Percentiles rank a stretch among this genome's conserved stretches.
These are phyloP conservation scores for Sinosuthora webbiana DNA, from an alignment of 2,113 vertebrate species.

Conservation along the genomic window DNA sequence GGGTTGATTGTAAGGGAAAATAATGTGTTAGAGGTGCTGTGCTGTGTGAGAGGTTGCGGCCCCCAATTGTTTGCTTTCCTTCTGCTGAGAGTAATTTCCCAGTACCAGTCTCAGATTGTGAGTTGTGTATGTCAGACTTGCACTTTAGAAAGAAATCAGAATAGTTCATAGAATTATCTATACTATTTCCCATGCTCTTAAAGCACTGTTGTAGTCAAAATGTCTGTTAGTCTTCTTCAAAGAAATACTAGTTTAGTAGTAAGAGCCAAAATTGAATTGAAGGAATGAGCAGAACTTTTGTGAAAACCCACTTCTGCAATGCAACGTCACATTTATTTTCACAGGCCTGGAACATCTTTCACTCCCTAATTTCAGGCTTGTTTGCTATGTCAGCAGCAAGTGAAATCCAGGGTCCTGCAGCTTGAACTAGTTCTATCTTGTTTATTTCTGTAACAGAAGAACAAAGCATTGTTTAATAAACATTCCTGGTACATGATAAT, in stretches of 20 bases:
- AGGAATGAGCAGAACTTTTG: background rate
- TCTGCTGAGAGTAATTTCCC: background rate
- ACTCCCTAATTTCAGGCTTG: background rate
- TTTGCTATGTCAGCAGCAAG: constrained; percentile 3
- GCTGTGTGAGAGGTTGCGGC: background rate
- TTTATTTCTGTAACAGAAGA: constrained; percentile 21
- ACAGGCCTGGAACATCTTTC: background rate
- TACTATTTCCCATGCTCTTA: background rate
- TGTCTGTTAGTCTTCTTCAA: background rate
- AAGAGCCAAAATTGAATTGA: background rate
- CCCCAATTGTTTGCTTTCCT: background rate
- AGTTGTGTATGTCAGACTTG: background rate
- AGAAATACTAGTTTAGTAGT: background rate
- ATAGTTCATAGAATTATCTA: background rate
- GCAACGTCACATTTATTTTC: background rate
- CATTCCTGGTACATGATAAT: constrained; percentile 12
- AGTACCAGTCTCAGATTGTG: background rate
- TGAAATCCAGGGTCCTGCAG: background rate
- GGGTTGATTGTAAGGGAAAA: background rate
- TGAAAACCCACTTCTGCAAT: background rate
- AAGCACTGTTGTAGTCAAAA: background rate
- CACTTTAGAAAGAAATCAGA: background rate
- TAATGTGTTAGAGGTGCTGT: background rate
- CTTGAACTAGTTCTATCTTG: constrained; percentile 34
- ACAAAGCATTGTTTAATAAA: constrained; percentile 66